These are phyloP conservation scores for Mormyrus proboscirostris DNA, from an alignment of 2,797 vertebrate species.

Conservation along the genomic window DNA sequence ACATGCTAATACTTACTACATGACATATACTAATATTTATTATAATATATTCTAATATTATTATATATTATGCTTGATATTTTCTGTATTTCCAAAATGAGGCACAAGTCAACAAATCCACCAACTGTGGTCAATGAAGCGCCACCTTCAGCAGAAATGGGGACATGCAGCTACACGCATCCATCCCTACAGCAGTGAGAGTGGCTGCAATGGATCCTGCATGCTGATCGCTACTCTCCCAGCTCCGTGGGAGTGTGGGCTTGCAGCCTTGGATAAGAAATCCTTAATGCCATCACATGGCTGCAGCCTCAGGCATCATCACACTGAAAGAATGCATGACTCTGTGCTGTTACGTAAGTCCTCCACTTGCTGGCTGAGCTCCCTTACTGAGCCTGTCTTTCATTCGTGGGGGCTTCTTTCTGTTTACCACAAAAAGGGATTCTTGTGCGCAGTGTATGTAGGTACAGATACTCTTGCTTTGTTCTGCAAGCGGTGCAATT, in stretches of 20 bases:
- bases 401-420: not conserved
- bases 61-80: not conserved
- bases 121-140: not conserved
- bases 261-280: not conserved
- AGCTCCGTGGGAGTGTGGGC: slow-evolving; percentile 6
- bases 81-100: not conserved
- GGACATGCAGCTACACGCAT: not conserved
- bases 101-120: not conserved
- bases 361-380: not conserved
- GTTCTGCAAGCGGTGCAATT: not conserved
- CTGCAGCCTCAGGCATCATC: not conserved
- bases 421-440: slow-evolving; percentile 12
- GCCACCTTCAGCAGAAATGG: not conserved
- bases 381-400: not conserved
- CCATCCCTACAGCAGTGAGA: not conserved
- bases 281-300: slow-evolving; percentile 1
- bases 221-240: not conserved
- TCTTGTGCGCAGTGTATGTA: not conserved
- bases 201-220: not conserved
- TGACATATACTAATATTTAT: too few relatives aligned
- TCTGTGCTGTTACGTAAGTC: slow-evolving; percentile 1
- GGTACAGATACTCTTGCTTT: not conserved
- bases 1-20: too few relatives aligned
- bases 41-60: too few relatives aligned
- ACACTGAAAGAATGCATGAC: not conserved